Evolutionary conservation across 2,113 vertebrate species (phyloP).

Genomic region (Ophthalmolycus amberensis): DNA sequence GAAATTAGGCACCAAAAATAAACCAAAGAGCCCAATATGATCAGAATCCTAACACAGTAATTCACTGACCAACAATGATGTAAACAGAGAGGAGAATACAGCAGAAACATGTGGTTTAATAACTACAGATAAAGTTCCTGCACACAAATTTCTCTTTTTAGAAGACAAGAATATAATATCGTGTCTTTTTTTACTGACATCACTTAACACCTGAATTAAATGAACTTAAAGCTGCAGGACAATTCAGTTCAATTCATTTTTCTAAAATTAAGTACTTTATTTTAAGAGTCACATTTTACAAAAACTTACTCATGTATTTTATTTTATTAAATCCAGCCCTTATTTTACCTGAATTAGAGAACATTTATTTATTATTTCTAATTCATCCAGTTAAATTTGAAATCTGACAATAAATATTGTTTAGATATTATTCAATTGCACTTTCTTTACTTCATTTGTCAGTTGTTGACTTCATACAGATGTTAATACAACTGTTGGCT

Average conservation of each 20-base stretch:
- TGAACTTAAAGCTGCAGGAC: background rate
- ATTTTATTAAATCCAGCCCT: background rate
- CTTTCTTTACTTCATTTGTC: background rate
- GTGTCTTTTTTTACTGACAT: background rate
- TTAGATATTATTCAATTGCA: background rate
- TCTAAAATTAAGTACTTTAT: background rate
- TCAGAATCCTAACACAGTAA: background rate
- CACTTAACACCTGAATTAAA: background rate
- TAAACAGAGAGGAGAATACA: background rate
- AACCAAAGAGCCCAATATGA: background rate
- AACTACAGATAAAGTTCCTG: background rate
- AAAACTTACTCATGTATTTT: background rate
- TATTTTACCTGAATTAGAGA: background rate
- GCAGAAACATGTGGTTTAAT: background rate
- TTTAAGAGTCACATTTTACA: background rate
- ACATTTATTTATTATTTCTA: background rate
- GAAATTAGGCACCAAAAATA: background rate
- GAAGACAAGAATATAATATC: background rate
- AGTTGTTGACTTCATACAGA: background rate
- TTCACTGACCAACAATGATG: background rate
- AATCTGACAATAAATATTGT: background rate
- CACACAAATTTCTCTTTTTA: background rate
- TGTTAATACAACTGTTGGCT: background rate
- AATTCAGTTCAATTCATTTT: background rate
- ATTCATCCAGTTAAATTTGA: background rate